Conservation (phyloP, 2,888 invertebrate species). For the Aspidiotus rigidus region DNA sequence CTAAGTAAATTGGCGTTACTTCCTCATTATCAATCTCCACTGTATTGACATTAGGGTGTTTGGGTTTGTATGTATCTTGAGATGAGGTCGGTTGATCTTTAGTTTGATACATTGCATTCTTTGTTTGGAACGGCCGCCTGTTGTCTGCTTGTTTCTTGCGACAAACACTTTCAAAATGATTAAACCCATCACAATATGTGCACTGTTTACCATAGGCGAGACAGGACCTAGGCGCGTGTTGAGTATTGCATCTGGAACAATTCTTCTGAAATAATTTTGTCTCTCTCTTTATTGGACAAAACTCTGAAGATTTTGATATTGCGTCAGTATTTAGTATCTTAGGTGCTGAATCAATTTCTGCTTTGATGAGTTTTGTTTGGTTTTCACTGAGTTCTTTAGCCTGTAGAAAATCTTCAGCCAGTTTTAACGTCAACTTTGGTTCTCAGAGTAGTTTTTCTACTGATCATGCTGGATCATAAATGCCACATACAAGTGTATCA, state of each 20-base stretch:
- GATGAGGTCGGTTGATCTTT: not conserved
- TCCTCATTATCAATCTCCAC: not conserved
- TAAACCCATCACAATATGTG: not conserved
- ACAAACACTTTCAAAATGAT: not conserved
- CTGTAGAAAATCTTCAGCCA: not conserved
- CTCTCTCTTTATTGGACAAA: not conserved
- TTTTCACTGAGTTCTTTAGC: not conserved
- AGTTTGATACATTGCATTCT: accelerated
- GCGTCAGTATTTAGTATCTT: accelerated
- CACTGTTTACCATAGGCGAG: not conserved
- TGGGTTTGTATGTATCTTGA: not conserved
- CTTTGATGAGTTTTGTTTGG: not conserved
- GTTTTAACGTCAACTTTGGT: not conserved
- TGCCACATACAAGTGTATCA: not conserved
- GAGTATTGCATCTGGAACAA: not conserved
- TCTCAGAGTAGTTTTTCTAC: not conserved
- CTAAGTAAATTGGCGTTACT: not conserved
- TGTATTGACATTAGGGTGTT: not conserved
- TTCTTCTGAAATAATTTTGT: not conserved
- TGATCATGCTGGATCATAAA: not conserved
- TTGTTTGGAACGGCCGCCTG: accelerated
- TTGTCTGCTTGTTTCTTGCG: not conserved
- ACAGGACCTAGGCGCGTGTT: not conserved
- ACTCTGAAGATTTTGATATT: not conserved
- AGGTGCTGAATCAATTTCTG: not conserved